Evolutionary conservation across 1,140 invertebrate genomes (phyloP), one percentile per base, ranked within the genome.

Genomic region (Magallana ariakensis): DNA sequence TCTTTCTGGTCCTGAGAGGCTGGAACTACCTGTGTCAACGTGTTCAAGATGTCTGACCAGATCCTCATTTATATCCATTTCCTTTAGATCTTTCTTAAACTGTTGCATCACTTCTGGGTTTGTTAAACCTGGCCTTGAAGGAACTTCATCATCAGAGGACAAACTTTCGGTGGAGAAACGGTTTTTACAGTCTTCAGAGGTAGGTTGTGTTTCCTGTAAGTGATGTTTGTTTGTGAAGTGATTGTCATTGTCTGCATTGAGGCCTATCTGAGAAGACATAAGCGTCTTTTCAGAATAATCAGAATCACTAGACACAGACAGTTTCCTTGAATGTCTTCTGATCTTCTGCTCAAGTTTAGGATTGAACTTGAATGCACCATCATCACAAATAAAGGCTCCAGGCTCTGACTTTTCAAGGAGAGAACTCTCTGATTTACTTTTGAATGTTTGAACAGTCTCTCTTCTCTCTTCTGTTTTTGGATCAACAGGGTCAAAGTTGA

Each of bases 301-400:
- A 80, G 87, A 87, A 22, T 85, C 53, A 84, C 75, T 85, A 22
- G 83, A 87, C 10, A 19, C 11, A 75, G 66, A 75, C 22, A 75
- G 33, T 22, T 75, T 75, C 11, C 66, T 75, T 1, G 66, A 75
- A 13, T 75, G 66, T 75, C 22, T 75, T 33, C 22, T 9, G 10
- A 75, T 75, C 66, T 75, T 46, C 26, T 75, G 19, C 66, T 75
- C 66, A 46, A 75, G 19, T 22, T 33, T 75, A 75, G 66, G 66
- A 75, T 33, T 75, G 33, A 75, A 75, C 22, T 33, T 75, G 66
- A 75, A 75, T 33, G 9, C 22, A 26, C 33, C 22, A 22, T 33
- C 66, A 75, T 75, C 66, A 70, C 19, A 2, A 10, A 26, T 1
- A 26, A 75, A 13, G 22, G 66, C 2, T 5, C 10, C 15, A 3